Evolutionary conservation across 2,797 vertebrate species (phyloP).

Genomic region (Anguilla marmorata): DNA sequence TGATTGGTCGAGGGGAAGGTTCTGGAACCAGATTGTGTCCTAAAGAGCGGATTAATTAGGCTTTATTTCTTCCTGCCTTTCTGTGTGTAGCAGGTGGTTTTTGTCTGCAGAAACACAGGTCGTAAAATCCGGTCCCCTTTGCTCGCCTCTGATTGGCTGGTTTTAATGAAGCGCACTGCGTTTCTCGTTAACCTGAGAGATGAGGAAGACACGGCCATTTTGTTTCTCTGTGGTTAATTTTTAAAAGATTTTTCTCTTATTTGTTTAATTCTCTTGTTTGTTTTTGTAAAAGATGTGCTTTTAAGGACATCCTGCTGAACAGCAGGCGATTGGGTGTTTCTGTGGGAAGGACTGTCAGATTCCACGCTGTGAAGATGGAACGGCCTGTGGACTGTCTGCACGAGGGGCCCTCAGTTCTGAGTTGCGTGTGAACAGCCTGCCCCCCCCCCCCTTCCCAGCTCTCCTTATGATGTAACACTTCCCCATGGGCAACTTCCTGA

Average conservation of each 20-base stretch:
- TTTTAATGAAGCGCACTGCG: constrained; percentile 88
- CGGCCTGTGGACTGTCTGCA: constrained; percentile 78
- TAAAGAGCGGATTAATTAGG: constrained; percentile 89
- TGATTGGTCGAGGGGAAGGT: constrained; percentile 86
- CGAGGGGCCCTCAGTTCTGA: constrained; percentile 65
- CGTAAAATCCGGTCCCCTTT: constrained; percentile 85
- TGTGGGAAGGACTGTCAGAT: constrained; percentile 82
- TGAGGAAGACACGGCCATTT: constrained; percentile 87
- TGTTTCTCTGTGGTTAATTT: constrained; percentile 88
- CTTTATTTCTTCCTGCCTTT: constrained; percentile 77
- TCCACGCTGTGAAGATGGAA: constrained; percentile 81
- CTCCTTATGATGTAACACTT: constrained; percentile 4
- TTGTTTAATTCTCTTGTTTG: constrained; percentile 87
- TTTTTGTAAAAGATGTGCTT: constrained; percentile 83
- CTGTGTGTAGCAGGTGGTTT: constrained; percentile 89
- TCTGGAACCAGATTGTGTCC: constrained; percentile 88
- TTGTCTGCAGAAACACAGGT: constrained; percentile 86
- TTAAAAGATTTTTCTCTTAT: constrained; percentile 66
- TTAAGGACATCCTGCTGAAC: constrained; percentile 83
- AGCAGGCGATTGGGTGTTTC: constrained; percentile 85
- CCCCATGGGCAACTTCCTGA: too few relatives aligned
- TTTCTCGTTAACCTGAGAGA: constrained; percentile 89
- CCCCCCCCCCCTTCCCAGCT: too few relatives aligned
- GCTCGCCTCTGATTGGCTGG: constrained; percentile 86
- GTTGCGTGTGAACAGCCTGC: constrained; percentile 30